These are phyloP conservation scores for Lycodopsis pacificus DNA, from an alignment of 2,797 vertebrate species.

Conservation along the genomic window DNA sequence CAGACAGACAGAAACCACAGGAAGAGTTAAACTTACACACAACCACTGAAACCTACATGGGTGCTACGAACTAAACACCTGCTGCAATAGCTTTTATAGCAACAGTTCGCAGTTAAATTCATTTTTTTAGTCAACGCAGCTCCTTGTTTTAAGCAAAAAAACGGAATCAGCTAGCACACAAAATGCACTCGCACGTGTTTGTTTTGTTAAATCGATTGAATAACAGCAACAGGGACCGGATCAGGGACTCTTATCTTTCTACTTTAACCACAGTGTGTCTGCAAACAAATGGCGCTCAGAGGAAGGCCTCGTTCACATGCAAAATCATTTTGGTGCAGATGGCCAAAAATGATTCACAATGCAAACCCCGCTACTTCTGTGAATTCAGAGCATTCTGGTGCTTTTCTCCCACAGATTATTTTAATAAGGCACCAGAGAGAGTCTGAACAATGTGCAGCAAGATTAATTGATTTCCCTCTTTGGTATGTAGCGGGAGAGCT, in stretches of 20 bases:
- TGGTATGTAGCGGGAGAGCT: constrained; percentile 48
- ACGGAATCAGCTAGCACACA: not conserved
- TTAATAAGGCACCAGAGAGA: constrained; percentile 55
- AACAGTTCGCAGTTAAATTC: not conserved
- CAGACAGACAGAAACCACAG: constrained; percentile 19
- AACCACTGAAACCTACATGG: not conserved
- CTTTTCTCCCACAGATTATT: constrained; percentile 38
- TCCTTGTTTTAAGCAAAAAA: not conserved
- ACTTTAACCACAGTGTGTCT: constrained; percentile 1
- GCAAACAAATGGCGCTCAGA: constrained; percentile 25
- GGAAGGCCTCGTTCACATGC: constrained; percentile 18
- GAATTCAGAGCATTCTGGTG: constrained; percentile 26
- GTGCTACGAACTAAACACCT: not conserved
- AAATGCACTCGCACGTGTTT: not conserved
- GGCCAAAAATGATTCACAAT: constrained; percentile 20
- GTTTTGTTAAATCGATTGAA: not conserved
- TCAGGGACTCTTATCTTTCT: constrained; percentile 18
- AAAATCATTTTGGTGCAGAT: constrained; percentile 26
- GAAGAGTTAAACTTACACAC: constrained; percentile 16
- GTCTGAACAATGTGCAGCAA: constrained; percentile 35
- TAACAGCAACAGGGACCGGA: not conserved
- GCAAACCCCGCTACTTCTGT: constrained; percentile 11
- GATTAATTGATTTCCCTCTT: constrained; percentile 65
- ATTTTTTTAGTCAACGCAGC: not conserved
- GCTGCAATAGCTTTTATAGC: not conserved